Evolutionary conservation across 1,140 invertebrate species (phyloP), one percentile per base, ranked within the genome.

Genomic region (Drosophila saltans): DNA sequence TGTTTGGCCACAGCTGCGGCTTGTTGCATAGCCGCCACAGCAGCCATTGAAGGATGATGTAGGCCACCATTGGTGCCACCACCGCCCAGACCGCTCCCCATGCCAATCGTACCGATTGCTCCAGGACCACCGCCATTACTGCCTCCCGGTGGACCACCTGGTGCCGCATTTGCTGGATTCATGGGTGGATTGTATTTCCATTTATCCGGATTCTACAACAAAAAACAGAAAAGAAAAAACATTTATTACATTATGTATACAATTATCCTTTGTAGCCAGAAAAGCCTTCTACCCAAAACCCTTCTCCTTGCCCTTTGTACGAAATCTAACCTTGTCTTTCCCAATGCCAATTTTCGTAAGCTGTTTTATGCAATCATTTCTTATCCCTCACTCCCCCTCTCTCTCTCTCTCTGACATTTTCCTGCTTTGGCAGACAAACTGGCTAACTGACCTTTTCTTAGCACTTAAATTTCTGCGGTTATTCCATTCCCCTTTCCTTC

Each of bases 191-290:
- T 93, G 83, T 94, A 95, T 83, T 95, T 95, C 95, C 94, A 95
- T 92, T 95, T 95, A 81, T 95, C 94, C 81, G 94, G 94, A 91
- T 94, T 95, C 94, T 95, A 76, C 0, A 79, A 78, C 56, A 92
- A 64, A 75, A 69, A 80, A 68, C 48, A 66, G 59, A 61, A 26
- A 45, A 45, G 52, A n/a, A 41, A 39, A 28, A 41, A 72, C 7
- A 24, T 7, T 69, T 63, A 57, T 48, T 60, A 36, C 11, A 71
- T 69, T 21, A 28, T 33, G 4, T 33, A 61, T 21, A 30, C 11
- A 11, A 57, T 3, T 28, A 26, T 41, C 7, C 36, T 5, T 40
- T 21, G 9, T 62, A 24, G n/a, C 24, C 21, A 55, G 52, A 21
- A n/a, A 11, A 9, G 2, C 3, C 21, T 26, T 4, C 8, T 4